Evolutionary conservation across 2,797 vertebrate species (phyloP).

Genomic region (Ibycter americanus): DNA sequence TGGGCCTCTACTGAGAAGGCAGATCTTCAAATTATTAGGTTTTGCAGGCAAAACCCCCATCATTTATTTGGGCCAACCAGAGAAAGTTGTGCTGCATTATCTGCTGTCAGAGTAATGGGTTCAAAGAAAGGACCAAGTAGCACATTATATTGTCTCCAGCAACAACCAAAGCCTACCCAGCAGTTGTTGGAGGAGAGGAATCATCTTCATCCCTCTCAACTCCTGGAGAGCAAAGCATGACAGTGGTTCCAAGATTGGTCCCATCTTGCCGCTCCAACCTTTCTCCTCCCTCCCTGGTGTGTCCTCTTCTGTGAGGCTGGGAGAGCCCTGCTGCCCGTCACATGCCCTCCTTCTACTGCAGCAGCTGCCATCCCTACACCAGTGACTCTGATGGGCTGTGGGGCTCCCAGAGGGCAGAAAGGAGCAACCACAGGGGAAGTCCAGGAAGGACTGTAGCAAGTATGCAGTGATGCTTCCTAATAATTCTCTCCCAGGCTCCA

Average conservation of each 20-base stretch:
- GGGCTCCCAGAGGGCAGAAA: not conserved
- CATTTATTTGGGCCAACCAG: not conserved
- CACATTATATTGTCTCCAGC: not conserved
- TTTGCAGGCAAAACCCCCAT: not conserved
- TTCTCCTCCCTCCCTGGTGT: not conserved
- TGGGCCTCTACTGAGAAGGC: not conserved
- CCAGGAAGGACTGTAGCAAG: not conserved
- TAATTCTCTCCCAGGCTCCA: not conserved
- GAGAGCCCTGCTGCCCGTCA: not conserved
- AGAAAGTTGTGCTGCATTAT: not conserved
- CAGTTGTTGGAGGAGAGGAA: not conserved
- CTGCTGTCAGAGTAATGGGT: not conserved
- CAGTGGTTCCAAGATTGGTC: not conserved
- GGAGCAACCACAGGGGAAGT: not conserved
- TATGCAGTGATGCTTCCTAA: not conserved
- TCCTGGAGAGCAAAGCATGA: not conserved
- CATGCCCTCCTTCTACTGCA: not conserved
- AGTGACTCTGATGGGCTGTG: not conserved
- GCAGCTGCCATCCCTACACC: rapidly evolving
- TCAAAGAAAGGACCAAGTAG: not conserved
- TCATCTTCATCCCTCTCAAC: not conserved
- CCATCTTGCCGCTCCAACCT: not conserved
- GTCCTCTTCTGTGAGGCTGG: not conserved
- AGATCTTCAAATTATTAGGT: not conserved
- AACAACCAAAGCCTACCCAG: not conserved